These are phyloP conservation scores for Arion vulgaris DNA, from an alignment of 1,140 invertebrate species.

Conservation along the genomic window DNA sequence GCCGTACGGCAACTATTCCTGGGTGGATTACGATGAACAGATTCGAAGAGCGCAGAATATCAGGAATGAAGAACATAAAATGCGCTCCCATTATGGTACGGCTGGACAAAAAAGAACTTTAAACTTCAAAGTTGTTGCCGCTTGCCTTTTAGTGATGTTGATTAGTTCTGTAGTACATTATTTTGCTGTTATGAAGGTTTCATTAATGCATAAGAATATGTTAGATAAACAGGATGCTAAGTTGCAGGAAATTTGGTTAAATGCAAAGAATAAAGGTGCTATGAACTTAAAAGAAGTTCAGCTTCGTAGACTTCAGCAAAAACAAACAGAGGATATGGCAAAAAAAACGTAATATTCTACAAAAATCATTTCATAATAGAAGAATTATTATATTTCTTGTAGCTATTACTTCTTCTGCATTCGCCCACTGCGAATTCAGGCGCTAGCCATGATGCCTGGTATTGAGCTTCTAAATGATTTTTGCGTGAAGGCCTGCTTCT, in stretches of 20 bases:
- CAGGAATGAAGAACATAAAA: neutral
- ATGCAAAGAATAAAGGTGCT: neutral
- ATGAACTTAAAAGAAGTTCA: neutral
- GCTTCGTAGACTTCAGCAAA: neutral
- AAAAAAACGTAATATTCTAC: too few relatives aligned
- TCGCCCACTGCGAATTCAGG: too few relatives aligned
- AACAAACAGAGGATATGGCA: neutral
- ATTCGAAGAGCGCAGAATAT: neutral
- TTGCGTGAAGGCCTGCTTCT: too few relatives aligned
- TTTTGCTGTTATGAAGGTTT: neutral
- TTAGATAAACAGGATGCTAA: slow-evolving; percentile 13
- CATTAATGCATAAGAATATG: neutral
- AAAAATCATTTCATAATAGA: too few relatives aligned
- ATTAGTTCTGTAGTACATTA: neutral
- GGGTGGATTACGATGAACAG: neutral
- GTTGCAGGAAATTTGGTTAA: neutral
- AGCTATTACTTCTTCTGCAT: too few relatives aligned
- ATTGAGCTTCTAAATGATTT: too few relatives aligned
- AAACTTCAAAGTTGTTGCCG: neutral
- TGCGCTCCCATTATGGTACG: neutral
- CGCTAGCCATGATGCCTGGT: too few relatives aligned
- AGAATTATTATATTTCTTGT: too few relatives aligned
- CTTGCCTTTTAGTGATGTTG: neutral
- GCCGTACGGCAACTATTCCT: neutral
- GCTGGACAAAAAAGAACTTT: neutral